Conservation (phyloP, 2,113 vertebrate genomes). For the Aythya baeri region DNA sequence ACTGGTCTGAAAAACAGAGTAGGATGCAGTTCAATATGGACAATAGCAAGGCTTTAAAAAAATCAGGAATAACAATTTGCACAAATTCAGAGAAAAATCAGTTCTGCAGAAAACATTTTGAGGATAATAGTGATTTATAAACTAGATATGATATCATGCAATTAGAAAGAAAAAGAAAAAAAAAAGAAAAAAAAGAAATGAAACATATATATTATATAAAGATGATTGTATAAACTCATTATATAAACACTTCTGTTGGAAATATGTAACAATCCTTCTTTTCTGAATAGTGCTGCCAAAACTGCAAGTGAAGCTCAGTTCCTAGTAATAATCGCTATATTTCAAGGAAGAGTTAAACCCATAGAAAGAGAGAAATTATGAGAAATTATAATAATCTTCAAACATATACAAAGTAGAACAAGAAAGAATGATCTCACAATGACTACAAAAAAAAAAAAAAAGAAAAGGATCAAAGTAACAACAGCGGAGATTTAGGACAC, state of each 20-base stretch:
- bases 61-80: background rate
- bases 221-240: too few relatives aligned
- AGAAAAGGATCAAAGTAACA: background rate
- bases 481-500: background rate
- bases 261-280: background rate
- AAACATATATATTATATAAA: background rate
- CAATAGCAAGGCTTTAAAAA: background rate
- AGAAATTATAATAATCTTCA: background rate
- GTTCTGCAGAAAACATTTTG: background rate
- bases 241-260: background rate
- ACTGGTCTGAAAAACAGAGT: background rate
- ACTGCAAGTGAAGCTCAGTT: background rate
- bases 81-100: background rate
- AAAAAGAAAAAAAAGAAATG: too few relatives aligned
- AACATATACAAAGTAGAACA: background rate
- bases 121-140: background rate
- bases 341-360: background rate
- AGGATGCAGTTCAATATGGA: background rate
- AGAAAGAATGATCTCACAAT: background rate
- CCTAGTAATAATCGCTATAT: background rate
- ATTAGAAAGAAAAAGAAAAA: background rate
- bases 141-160: background rate
- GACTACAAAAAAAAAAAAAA: background rate
- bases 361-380: background rate
- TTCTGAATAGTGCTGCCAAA: background rate